Evolutionary conservation across 64 coral and sea anemone genomes (phyloP), one percentile per base, ranked within the genome.

Genomic region (Porites lutea): DNA sequence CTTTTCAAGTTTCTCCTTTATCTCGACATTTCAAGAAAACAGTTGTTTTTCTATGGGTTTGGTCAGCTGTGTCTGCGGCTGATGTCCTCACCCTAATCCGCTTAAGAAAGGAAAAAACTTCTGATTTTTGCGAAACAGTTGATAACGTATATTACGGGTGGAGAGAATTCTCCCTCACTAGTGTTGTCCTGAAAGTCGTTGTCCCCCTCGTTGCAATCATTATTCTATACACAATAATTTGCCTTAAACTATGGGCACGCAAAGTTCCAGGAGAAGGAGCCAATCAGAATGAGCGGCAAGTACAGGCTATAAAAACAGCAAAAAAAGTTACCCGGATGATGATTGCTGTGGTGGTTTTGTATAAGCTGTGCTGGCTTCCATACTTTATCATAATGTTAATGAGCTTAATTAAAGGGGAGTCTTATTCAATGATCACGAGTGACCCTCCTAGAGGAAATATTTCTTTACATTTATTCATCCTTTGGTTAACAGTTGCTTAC

Each of bases 241-340:
- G 75, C 2, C 19, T 52, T 51, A 78, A 58, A 37, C 18, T 78
- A 11, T 78, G 75, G 75, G 21, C 52, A 78, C 75, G 50, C 13
- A 2, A 78, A 20, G 75, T 55, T 55, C 75, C 52, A 9, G 52
- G 75, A 58, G 75, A 78, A 78, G 75, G 75, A 78, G 48, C 52
- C 50, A 78, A 23, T 55, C 50, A 78, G 11, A 58, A 78, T 13
- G 49, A 78, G 49, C 51, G 75, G 12, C 75, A 78, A 22, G n/a
- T 15, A 14, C 6, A 78, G 12, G 49, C 52, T 19, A 78, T 78
- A 12, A 55, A 53, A 27, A 58, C 52, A 23, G 75, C 52, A 19
- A 78, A n/a, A 78, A 78, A 78, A 27, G 75, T 78, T 20, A 78
- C 75, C 50, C 75, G 6, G 4, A 78, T 78, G 75, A 78, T 78